phyloP scores from a whole-genome alignment of 2,113 vertebrate species.

The Dissostichus mawsoni region DNA sequence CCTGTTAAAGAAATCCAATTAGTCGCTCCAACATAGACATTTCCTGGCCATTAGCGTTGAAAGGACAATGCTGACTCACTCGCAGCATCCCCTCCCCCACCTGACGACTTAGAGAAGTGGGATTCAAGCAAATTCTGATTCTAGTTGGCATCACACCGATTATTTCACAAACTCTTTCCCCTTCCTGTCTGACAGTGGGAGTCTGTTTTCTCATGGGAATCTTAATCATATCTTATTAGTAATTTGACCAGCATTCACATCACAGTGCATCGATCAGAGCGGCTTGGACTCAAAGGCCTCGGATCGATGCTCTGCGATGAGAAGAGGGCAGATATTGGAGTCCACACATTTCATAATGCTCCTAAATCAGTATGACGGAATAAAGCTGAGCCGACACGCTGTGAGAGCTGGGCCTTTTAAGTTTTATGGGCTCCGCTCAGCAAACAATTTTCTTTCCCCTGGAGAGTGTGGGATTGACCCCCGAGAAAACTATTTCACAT shows the following conservation, averaged over 20 bases:
- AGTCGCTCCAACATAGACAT: slow-evolving; percentile 68
- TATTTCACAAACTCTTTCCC: slow-evolving; percentile 30
- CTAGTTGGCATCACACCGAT: background rate
- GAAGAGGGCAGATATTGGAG: slow-evolving; percentile 41
- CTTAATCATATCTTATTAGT: slow-evolving; percentile 55
- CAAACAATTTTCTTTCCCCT: slow-evolving; percentile 26
- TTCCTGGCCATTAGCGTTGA: slow-evolving; percentile 77
- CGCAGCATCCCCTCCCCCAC: slow-evolving; percentile 15
- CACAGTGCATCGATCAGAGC: slow-evolving; percentile 50
- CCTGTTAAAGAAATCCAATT: slow-evolving; percentile 80
- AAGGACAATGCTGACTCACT: slow-evolving; percentile 64
- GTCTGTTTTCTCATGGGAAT: slow-evolving; percentile 37
- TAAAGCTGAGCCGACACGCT: slow-evolving; percentile 23
- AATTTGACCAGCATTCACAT: slow-evolving; percentile 55
- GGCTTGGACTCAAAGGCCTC: slow-evolving; percentile 25
- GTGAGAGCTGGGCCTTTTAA: slow-evolving; percentile 6
- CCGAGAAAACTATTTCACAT: slow-evolving; percentile 10
- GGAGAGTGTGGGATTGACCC: slow-evolving; percentile 32
- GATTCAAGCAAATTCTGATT: background rate
- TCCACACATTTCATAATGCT: slow-evolving; percentile 25
- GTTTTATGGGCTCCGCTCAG: slow-evolving; percentile 10
- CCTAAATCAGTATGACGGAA: slow-evolving; percentile 52
- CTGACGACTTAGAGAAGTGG: slow-evolving; percentile 23
- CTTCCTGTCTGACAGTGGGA: slow-evolving; percentile 31
- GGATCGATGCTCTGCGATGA: slow-evolving; percentile 53